Evolutionary conservation across 2,113 vertebrate genomes (phyloP), one percentile per base, ranked within the genome.

Genomic region (Gila orcuttii): DNA sequence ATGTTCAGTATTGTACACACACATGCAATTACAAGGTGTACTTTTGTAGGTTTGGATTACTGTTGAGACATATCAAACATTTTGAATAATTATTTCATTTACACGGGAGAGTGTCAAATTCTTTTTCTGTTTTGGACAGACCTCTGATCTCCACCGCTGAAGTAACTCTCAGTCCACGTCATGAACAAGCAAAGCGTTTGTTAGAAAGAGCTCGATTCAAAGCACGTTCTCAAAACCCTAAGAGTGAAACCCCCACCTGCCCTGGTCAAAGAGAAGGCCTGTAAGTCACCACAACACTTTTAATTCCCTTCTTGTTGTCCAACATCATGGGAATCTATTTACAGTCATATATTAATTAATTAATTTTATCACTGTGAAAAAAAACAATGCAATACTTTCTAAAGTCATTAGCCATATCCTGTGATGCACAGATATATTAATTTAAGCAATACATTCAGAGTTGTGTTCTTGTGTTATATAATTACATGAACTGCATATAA

Each of bases 181-280:
- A 96, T 15, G 96, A 98, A 90, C 95, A 98, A 91, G 96, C 96
- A 90, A 97, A 96, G 92, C 96, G 94, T 89, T 95, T 97, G 88
- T 94, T 97, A 90, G 97, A 97, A 91, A 93, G 92, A 50, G 96
- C 96, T 28, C 94, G 97, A 75, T 95, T 97, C 93, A 98, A 98
- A 94, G 96, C 97, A 90, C 96, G 95, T 47, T 96, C 95, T 52
- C 95, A 91, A 90, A 96, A 96, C 0, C 80, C 95, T 79, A 96
- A 96, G 31, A 96, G 94, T 47, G 97, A 95, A 90, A 95, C 94
- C 13, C 93, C 94, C 87, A 91, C 95, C 83, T 91, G 96, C 31
- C 62, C 93, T 6, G 73, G 92, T 39, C 84, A 92, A 87, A 94
- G 88, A 86, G 83, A 90, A 42, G 77, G 91, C 47, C 88, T 92